Conservation (phyloP, 2,797 vertebrate species). For the Halcyon chelicuti region DNA sequence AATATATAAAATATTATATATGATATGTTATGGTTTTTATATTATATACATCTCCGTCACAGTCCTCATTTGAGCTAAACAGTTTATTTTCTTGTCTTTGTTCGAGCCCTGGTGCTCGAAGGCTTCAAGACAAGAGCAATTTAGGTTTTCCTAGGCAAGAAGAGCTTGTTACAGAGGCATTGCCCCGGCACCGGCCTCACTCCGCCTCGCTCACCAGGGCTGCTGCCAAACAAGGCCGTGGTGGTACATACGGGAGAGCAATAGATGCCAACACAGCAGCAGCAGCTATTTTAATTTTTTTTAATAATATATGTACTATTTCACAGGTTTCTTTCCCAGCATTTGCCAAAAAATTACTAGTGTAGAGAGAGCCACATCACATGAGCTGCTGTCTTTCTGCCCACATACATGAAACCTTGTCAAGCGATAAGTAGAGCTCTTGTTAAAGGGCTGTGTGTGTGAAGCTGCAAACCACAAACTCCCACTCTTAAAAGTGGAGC, state of each 20-base stretch:
- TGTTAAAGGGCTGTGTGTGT: not conserved
- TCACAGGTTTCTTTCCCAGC: not conserved
- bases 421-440: not conserved
- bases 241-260: not conserved
- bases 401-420: not conserved
- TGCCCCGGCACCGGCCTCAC: not conserved
- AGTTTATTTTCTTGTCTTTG: not conserved
- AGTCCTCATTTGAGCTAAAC: not conserved
- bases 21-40: not conserved
- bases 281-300: too few relatives aligned
- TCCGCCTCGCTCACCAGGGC: rapidly evolving
- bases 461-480: not conserved
- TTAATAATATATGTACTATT: not conserved
- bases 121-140: not conserved
- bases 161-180: not conserved
- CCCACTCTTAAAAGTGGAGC: not conserved
- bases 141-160: not conserved
- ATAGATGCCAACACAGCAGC: not conserved
- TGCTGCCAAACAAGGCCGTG: not conserved
- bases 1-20: too few relatives aligned
- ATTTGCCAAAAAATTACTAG: not conserved
- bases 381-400: not conserved
- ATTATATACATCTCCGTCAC: too few relatives aligned
- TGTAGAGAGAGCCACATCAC: not conserved
- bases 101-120: not conserved